Base-by-base conservation (phyloP, 2,797 vertebrate genomes). In the Gymnopithys bicolor region DNA sequence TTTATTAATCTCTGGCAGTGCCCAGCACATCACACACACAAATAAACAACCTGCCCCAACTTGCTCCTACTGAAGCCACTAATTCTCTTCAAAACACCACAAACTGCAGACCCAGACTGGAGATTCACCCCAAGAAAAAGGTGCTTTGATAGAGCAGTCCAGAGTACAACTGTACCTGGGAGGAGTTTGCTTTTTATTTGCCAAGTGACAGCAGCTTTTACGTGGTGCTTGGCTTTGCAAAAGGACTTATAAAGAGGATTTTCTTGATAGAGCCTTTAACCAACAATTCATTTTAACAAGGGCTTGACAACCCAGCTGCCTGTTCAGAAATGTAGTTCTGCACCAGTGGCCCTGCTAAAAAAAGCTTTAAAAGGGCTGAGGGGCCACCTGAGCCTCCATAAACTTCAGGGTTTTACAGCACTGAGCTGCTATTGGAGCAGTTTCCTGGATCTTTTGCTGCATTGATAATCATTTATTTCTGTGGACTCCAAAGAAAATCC, bases 271-370 rank as follows among this genome's bases (percentile, higher is more conserved):
- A 66, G 87, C 93, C 90, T 95, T 96, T 94, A 95, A 95, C 93
- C 63, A 81, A 64, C 96, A 96, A 95, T 96, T 96, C 93, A 91
- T 94, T 97, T 94, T 92, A 96, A 94, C 84, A 84, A 90, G 94
- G 80, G 37, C 28, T 49, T 87, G 84, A 88, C 89, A 87, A 92
- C 71, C 71, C 77, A 60, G 56, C 88, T 93, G 88, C 89, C 71
- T 94, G 64, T 91, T 82, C 91, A 58, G 75, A 91, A 95, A 93
- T 87, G 75, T 67, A 69, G 86, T 94, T 87, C 90, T 66, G 77
- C 82, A 73, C 51, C 60, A 52, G 33, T 23, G 84, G 60, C 68
- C 67, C 53, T 92, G 94, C 91, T 90, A 93, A 93, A 95, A 94
- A 91, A 94, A 87, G 94, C 96, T 96, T 96, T 94, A 87, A 95